Percentiles rank a stretch among this genome's conserved stretches.
Evolutionary conservation across 1,140 invertebrate species (phyloP).

Genomic region (Drosophila orena): DNA sequence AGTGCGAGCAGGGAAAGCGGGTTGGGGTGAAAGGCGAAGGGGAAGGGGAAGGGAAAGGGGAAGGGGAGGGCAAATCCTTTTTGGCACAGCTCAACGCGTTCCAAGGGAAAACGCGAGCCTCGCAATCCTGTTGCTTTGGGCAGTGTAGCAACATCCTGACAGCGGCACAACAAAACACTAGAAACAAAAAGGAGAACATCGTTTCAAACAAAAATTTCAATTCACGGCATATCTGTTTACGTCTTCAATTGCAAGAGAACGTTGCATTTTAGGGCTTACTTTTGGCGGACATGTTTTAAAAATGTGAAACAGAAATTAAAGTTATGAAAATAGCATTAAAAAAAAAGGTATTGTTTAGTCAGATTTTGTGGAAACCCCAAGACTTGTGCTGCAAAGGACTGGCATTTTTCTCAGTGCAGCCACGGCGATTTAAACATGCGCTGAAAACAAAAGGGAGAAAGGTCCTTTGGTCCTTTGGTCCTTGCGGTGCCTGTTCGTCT

Average conservation of each 20-base stretch:
- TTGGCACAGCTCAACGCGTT: slow-evolving; percentile 75
- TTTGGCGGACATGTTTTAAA: too few species aligned
- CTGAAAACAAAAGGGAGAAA: slow-evolving; percentile 23
- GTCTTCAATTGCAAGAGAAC: too few species aligned
- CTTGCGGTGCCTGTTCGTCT: slow-evolving; percentile 25
- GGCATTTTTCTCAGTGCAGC: slow-evolving; percentile 11
- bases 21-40: too few species aligned
- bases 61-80: slow-evolving; percentile 58
- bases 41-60: not conserved
- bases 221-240: too few species aligned
- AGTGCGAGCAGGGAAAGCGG: slow-evolving; percentile 13
- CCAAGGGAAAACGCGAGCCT: slow-evolving; percentile 34
- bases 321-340: too few species aligned
- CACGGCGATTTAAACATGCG: not conserved
- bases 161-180: slow-evolving; percentile 12
- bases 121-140: slow-evolving; percentile 74
- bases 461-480: slow-evolving; percentile 36
- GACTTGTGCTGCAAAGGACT: not conserved
- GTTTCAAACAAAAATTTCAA: not conserved
- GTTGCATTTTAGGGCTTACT: too few species aligned
- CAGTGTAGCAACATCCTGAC: slow-evolving; percentile 30
- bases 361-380: too few species aligned
- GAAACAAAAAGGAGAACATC: not conserved
- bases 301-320: too few species aligned
- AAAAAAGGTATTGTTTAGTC: too few species aligned